Percentiles rank a stretch among this genome's conserved stretches.
These are phyloP conservation scores for Podarcis cretensis DNA, from an alignment of 2,113 vertebrate species.

Conservation along the genomic window DNA sequence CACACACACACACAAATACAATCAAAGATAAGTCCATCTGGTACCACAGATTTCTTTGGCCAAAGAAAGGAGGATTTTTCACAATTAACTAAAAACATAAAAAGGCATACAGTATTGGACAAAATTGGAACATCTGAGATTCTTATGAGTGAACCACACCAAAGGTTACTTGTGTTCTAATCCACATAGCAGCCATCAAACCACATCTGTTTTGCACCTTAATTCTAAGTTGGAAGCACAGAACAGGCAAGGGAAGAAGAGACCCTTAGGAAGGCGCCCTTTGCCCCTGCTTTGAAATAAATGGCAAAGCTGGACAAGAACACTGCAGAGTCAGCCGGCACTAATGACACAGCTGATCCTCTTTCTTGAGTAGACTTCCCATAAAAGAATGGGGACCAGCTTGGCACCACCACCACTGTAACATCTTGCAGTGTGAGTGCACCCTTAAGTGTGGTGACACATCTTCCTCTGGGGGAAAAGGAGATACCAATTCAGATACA, in stretches of 20 bases:
- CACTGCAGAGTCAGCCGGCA: neutral
- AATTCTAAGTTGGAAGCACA: slow-evolving; percentile 6
- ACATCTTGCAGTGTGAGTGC: neutral
- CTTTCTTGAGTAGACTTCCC: neutral
- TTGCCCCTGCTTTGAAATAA: neutral
- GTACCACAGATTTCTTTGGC: slow-evolving; percentile 63
- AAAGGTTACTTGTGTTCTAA: slow-evolving; percentile 26
- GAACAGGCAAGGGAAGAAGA: neutral
- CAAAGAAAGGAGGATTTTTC: slow-evolving; percentile 38
- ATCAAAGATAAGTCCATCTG: slow-evolving; percentile 1
- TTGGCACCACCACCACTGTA: neutral
- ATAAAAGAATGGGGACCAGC: neutral
- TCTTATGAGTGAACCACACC: slow-evolving; percentile 57
- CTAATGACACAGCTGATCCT: neutral
- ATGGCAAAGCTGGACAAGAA: neutral
- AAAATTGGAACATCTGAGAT: slow-evolving; percentile 42
- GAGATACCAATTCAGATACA: slow-evolving; percentile 17
- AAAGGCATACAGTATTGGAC: slow-evolving; percentile 34
- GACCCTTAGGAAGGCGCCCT: neutral
- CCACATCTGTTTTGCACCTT: neutral
- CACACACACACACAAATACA: slow-evolving; percentile 30
- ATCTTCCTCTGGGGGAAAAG: neutral
- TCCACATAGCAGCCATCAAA: neutral
- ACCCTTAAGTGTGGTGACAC: neutral
- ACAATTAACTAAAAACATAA: slow-evolving; percentile 41